Evolutionary conservation across 1,140 invertebrate genomes (phyloP).

Genomic region (Oryctes rhinoceros): DNA sequence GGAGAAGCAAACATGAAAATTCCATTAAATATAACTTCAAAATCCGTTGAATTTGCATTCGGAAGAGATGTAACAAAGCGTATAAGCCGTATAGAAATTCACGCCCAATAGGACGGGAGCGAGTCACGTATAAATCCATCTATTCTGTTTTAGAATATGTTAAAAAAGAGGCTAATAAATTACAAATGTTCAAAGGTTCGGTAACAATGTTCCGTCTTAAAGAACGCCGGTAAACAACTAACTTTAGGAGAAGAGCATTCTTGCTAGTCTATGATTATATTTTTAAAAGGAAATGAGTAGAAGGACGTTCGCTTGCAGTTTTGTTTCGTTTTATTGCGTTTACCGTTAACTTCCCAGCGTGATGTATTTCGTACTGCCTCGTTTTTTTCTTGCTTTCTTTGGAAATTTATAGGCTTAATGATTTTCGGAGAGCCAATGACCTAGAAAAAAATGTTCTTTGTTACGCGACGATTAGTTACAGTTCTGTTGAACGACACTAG

Average conservation of each 20-base stretch:
- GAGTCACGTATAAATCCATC: neutral
- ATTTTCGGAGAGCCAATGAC: slow-evolving; percentile 4
- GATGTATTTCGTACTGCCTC: neutral
- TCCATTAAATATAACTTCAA: slow-evolving; percentile 15
- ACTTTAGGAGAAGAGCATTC: slow-evolving; percentile 20
- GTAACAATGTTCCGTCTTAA: neutral
- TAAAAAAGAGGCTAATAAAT: slow-evolving; percentile 28
- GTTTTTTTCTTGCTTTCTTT: slow-evolving; percentile 4
- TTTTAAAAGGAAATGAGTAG: slow-evolving; percentile 22
- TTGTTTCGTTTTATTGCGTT: slow-evolving; percentile 5
- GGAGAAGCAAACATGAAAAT: slow-evolving; percentile 26
- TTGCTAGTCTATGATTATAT: slow-evolving; percentile 27
- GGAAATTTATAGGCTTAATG: slow-evolving; percentile 2
- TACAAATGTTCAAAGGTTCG: neutral
- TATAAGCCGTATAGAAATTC: neutral
- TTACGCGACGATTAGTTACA: neutral
- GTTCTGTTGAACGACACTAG: neutral
- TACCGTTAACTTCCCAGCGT: slow-evolving; percentile 17
- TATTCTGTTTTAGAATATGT: neutral
- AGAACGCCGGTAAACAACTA: slow-evolving; percentile 13
- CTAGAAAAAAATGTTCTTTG: neutral
- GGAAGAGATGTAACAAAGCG: neutral
- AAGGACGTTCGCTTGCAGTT: slow-evolving; percentile 18
- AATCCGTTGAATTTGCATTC: slow-evolving; percentile 15
- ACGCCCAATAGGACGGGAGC: neutral